A percentile compares a stretch with the other conserved stretches of the same genome.
Evolutionary conservation across 2,888 invertebrate genomes (phyloP).

Genomic region (Orthosia gothica): DNA sequence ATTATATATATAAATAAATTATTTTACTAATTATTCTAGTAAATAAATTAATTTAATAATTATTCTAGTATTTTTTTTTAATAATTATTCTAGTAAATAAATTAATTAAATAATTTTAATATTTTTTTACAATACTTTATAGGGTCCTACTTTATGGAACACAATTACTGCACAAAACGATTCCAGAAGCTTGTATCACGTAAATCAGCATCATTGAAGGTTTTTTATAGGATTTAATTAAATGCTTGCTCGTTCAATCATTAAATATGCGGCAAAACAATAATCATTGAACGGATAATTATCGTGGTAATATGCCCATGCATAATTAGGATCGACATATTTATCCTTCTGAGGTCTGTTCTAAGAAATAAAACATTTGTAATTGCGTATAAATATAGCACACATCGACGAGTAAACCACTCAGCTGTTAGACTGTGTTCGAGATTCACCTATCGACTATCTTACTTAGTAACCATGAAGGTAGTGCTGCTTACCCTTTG

Average conservation of each 20-base stretch:
- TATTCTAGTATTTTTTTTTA: too few species aligned
- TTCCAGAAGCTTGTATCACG: neutral
- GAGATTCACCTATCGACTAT: slow-evolving; percentile 44
- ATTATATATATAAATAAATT: too few species aligned
- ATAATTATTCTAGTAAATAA: too few species aligned
- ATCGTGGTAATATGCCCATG: slow-evolving; percentile 63
- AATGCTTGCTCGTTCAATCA: slow-evolving; percentile 28
- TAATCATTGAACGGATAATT: slow-evolving; percentile 67
- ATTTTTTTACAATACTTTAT: too few species aligned
- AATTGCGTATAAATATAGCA: slow-evolving; percentile 74
- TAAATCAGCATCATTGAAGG: slow-evolving; percentile 12
- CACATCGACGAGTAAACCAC: slow-evolving; percentile 53
- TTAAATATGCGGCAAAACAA: slow-evolving; percentile 62
- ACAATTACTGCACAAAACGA: neutral
- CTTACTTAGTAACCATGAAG: slow-evolving; percentile 74
- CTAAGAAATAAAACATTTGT: slow-evolving; percentile 64
- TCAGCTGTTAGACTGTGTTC: slow-evolving; percentile 50
- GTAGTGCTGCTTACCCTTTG: slow-evolving; percentile 74
- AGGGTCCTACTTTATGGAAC: neutral
- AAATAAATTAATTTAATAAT: too few species aligned
- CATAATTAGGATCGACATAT: slow-evolving; percentile 71
- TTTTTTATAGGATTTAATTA: slow-evolving; percentile 16
- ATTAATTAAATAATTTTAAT: too few species aligned
- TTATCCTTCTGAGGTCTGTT: slow-evolving; percentile 65
- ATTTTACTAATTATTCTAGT: too few species aligned